These are phyloP conservation scores for Psittacula cyanocephala DNA, from an alignment of 2,113 vertebrate species.

Conservation along the genomic window DNA sequence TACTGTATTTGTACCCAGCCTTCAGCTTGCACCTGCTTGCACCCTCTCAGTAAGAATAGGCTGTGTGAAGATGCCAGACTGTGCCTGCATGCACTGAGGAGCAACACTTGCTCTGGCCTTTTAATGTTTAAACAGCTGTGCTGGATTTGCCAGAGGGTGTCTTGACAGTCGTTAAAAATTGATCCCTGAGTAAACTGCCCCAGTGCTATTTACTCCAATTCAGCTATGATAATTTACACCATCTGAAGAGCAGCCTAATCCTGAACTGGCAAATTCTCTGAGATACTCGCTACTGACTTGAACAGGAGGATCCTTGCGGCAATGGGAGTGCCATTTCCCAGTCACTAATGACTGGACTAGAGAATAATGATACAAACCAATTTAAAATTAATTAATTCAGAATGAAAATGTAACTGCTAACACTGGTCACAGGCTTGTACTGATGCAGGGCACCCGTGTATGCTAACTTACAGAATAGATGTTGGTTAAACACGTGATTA, in stretches of 20 bases:
- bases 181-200: conserved; percentile 30
- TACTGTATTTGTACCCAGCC: not conserved
- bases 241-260: not conserved
- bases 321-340: not conserved
- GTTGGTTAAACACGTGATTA: not conserved
- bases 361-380: not conserved
- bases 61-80: not conserved
- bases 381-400: not conserved
- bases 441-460: not conserved
- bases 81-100: not conserved
- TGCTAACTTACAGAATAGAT: not conserved
- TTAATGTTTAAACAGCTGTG: conserved; percentile 28
- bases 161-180: not conserved
- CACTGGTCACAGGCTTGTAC: not conserved
- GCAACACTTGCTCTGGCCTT: not conserved
- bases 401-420: not conserved
- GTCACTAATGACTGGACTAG: not conserved
- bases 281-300: not conserved
- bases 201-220: not conserved
- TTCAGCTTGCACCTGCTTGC: not conserved
- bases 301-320: not conserved
- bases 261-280: not conserved
- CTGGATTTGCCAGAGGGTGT: not conserved
- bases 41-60: not conserved
- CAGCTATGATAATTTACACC: conserved; percentile 22